Conservation (phyloP, 2,113 vertebrate species). For the Tenrec ecaudatus region DNA sequence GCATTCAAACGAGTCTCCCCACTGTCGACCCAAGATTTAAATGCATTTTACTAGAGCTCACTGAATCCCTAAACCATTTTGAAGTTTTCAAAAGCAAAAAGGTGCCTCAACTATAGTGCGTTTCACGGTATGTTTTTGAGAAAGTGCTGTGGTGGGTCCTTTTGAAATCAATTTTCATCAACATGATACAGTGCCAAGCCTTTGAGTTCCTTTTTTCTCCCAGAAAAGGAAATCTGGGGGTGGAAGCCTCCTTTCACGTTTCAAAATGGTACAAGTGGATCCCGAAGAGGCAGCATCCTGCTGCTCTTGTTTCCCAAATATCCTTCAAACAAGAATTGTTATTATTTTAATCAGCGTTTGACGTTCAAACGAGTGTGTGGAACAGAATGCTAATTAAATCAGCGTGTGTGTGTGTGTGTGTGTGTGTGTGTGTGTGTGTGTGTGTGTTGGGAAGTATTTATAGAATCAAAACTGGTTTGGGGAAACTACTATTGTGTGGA, state of each 20-base stretch:
- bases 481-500: rapidly evolving
- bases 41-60: not conserved
- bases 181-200: not conserved
- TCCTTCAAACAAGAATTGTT: not conserved
- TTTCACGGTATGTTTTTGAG: not conserved
- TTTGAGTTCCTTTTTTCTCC: not conserved
- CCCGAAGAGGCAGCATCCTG: not conserved
- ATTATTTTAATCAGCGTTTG: not conserved
- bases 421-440: no score
- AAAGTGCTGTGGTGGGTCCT: rapidly evolving
- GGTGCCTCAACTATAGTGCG: no score
- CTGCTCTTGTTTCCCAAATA: not conserved
- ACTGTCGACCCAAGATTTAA: not conserved
- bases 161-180: not conserved
- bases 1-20: not conserved
- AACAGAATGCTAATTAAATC: not conserved
- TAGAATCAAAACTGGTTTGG: not conserved
- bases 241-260: not conserved
- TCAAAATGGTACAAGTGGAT: not conserved
- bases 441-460: not conserved
- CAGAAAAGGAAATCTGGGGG: not conserved
- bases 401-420: not conserved
- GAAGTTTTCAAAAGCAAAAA: no score
- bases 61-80: not conserved
- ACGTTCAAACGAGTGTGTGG: not conserved